Conservation (phyloP, 2,797 vertebrate species). For the Brachyalestes nurse region DNA sequence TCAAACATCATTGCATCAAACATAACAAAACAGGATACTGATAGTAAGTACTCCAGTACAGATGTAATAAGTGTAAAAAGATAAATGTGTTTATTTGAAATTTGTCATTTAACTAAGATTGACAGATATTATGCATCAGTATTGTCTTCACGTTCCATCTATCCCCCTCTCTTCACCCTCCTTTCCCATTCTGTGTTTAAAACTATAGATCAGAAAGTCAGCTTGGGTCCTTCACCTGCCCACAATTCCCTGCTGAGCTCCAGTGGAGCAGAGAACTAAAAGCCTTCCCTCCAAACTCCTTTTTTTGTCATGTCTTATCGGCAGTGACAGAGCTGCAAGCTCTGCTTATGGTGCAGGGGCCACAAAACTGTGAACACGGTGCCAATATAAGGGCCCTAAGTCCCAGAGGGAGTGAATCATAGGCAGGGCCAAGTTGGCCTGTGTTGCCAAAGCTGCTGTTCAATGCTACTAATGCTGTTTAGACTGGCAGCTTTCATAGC, state of each 20-base stretch:
- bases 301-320: conserved; percentile 22
- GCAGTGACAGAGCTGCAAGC: conserved; percentile 47
- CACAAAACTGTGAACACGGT: conserved; percentile 2
- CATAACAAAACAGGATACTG: no score
- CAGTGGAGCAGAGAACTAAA: conserved; percentile 42
- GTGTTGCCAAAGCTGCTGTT: conserved; percentile 1
- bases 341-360: conserved; percentile 21
- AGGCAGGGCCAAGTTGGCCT: background rate
- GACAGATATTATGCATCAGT: no score
- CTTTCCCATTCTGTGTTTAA: conserved; percentile 19
- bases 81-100: no score
- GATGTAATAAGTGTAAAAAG: no score
- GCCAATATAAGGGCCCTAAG: conserved; percentile 19
- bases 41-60: no score
- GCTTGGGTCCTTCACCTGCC: conserved; percentile 33
- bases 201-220: conserved; percentile 10
- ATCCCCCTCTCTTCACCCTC: background rate
- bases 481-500: conserved; percentile 28
- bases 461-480: conserved; percentile 44
- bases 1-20: no score
- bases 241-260: conserved; percentile 41
- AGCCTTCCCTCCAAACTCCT: conserved; percentile 18
- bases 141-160: background rate
- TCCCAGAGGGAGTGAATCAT: conserved; percentile 22
- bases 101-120: no score